Evolutionary conservation across 2,797 vertebrate species (phyloP), one percentile per base, ranked within the genome.

Genomic region (Acrossocheilus fasciatus): DNA sequence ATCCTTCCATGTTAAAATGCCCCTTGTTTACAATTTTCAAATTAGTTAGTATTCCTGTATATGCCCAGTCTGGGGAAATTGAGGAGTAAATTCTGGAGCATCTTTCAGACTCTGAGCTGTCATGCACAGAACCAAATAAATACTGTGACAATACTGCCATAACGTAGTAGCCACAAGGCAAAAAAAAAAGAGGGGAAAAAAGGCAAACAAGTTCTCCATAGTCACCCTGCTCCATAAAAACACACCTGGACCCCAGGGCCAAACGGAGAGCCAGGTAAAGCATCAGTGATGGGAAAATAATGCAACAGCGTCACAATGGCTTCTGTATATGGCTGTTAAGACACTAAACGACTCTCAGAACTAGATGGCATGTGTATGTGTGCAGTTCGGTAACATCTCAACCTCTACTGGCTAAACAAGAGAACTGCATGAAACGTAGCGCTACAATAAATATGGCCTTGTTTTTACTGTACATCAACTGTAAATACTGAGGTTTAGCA

Each of bases 391-490:
- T 80, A 62, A 62, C 18, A 66, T n/a, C 52, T 66, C 59, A 84
- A 81, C 75, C 77, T 82, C 86, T 91, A 81, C 82, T 87, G 84
- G 84, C 86, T 17, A 66, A 87, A 77, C 54, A 76, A 30, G 69
- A 75, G 52, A 74, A 89, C 78, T 88, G 86, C 85, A 84, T 47
- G 57, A 79, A 26, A 59, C 64, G 52, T 34, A n/a, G 23, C 50
- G 45, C 50, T 59, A 41, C 39, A 81, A 72, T 26, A 80, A 80
- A 80, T 72, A 80, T 80, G 52, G 68, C 50, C 41, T 72, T 62
- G 36, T 23, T 59, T 57, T 57, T 57, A 59, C 69, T 81, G 52
- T 73, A 62, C 77, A 86, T 72, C 17, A 43, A 57, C 47, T 26
- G 34, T 77, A 68, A 69, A 84, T 77, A 79, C 50, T 85, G 7